phyloP scores from a whole-genome alignment of 2,797 vertebrate genomes.

The Brotula barbata region DNA sequence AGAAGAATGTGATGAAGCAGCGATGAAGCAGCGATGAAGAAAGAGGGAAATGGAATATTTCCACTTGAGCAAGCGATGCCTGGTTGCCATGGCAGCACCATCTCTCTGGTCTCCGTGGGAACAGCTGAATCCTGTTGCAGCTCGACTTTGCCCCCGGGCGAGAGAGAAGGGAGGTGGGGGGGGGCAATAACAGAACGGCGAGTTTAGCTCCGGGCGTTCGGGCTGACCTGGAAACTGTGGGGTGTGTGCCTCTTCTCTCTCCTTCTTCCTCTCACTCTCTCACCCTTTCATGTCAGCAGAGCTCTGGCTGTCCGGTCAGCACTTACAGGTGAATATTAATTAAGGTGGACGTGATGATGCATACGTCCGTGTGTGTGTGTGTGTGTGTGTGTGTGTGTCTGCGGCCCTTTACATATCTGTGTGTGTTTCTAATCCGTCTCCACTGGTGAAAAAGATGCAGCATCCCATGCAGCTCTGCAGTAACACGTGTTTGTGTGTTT shows the following conservation, averaged over 20 bases:
- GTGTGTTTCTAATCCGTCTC: constrained; percentile 8
- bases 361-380: background rate
- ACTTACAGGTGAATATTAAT: constrained; percentile 35
- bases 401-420: background rate
- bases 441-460: background rate
- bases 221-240: constrained; percentile 77
- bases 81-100: constrained; percentile 81
- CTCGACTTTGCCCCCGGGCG: constrained; percentile 75
- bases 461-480: background rate
- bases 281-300: constrained; percentile 40
- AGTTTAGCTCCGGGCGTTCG: constrained; percentile 66
- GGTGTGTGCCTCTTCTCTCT: constrained; percentile 59
- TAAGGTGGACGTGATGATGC: background rate
- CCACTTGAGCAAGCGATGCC: constrained; percentile 74
- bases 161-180: constrained; percentile 22
- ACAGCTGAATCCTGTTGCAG: constrained; percentile 82
- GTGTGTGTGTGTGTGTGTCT: background rate
- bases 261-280: constrained; percentile 24
- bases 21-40: constrained; percentile 32
- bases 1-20: constrained; percentile 2
- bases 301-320: constrained; percentile 1
- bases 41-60: constrained; percentile 53
- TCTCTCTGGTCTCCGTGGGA: constrained; percentile 81
- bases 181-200: constrained; percentile 67
- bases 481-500: constrained; percentile 44